Percentiles rank a stretch among this genome's conserved stretches.
phyloP scores from a whole-genome alignment of 2,888 invertebrate genomes.

The Notocelia uddmanniana region DNA sequence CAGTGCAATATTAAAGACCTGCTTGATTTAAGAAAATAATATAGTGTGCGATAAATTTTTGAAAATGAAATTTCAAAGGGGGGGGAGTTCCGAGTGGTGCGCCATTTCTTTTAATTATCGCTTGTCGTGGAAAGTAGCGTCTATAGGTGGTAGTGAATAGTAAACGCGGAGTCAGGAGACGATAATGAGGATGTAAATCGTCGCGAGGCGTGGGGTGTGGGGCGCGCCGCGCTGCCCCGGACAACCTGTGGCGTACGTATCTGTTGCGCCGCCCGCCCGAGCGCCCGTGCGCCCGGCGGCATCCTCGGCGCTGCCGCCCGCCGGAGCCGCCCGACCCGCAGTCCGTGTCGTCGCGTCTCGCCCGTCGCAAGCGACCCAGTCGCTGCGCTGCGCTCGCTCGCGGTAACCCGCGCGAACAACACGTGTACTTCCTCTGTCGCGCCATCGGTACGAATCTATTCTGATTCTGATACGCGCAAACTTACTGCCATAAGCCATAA shows the following conservation, averaged over 20 bases:
- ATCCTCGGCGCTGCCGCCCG: slow-evolving; percentile 60
- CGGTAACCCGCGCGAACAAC: slow-evolving; percentile 67
- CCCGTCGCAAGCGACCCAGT: slow-evolving; percentile 50
- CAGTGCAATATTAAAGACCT: no score
- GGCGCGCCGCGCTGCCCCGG: slow-evolving; percentile 64
- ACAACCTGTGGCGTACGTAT: slow-evolving; percentile 84
- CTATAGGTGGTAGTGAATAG: slow-evolving; percentile 37
- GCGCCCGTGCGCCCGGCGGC: slow-evolving; percentile 56
- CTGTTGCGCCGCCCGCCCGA: slow-evolving; percentile 80
- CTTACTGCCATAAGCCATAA: slow-evolving; percentile 29
- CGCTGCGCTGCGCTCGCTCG: slow-evolving; percentile 52
- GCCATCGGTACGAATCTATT: slow-evolving; percentile 41
- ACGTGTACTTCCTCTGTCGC: slow-evolving; percentile 64
- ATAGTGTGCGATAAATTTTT: not conserved
- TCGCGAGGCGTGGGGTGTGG: slow-evolving; percentile 58
- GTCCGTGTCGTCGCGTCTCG: slow-evolving; percentile 56
- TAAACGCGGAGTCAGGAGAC: slow-evolving; percentile 67
- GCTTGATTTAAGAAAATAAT: no score
- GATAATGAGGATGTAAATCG: slow-evolving; percentile 82
- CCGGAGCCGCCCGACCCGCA: slow-evolving; percentile 58
- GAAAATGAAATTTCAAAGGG: not conserved
- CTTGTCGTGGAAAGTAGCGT: not conserved
- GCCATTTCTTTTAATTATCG: not conserved
- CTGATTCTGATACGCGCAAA: slow-evolving; percentile 19
- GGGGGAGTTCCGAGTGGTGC: not conserved